Evolutionary conservation across 2,797 vertebrate genomes (phyloP), one percentile per base, ranked within the genome.

Genomic region (Aldrovandia affinis): DNA sequence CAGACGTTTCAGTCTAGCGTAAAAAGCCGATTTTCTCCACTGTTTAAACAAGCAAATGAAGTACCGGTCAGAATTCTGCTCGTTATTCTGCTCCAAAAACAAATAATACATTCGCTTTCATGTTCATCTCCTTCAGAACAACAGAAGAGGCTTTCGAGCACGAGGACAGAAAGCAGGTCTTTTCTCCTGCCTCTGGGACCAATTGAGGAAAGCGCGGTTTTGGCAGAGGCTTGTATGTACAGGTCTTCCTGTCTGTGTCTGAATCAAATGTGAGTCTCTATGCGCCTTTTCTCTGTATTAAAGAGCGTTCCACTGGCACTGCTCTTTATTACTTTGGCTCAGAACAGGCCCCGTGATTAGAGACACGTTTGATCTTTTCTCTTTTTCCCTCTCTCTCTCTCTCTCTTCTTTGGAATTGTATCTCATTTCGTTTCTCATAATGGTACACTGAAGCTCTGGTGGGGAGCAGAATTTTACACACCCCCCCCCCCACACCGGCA

Each of bases 321-420:
- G 65, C 10, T 42, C 85, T 79, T 87, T 89, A 87, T 36, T 87
- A 82, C 88, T 89, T 10, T 54, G 52, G 86, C 86, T 84, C 63
- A 83, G 65, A 42, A 75, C 83, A 88, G 88, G 88, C 83, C 87
- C n/a, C 86, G 83, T 90, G 86, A 91, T 92, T 90, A 88, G 83
- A 86, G 83, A 83, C 86, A 89, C 84, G 88, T 92, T 93, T 93
- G 91, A 92, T 92, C 87, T 65, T 61, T 77, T 79, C 39, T 52
- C 63, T 42, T 70, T 59, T 84, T 30, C 79, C 47, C 8, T 59
- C 36, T 39, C n/a, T 77, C 50, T 39, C n/a, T n/a, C n/a, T n/a
- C n/a, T n/a, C n/a, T n/a, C n/a, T n/a, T n/a, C n/a, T n/a, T n/a
- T n/a, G n/a, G 18, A 54, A 54, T 39, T 42, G 54, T 15, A 88